phyloP scores from a whole-genome alignment of 2,888 invertebrate species.

The Callyntrura guangdongensis region DNA sequence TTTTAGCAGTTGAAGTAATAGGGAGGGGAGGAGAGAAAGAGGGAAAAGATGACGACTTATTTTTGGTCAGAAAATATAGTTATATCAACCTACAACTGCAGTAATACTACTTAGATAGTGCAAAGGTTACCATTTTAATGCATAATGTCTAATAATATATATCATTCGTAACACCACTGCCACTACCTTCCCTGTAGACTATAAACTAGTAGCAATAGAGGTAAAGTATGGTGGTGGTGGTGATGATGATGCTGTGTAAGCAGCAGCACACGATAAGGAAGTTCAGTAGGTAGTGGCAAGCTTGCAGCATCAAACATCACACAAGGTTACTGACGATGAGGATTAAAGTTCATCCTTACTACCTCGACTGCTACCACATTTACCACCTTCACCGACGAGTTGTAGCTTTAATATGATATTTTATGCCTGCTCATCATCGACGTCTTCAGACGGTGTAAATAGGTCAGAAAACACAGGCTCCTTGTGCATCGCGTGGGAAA shows the following conservation, averaged over 20 bases:
- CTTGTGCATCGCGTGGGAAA: slow-evolving; percentile 73
- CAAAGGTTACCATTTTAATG: slow-evolving; percentile 58
- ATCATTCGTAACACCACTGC: slow-evolving; percentile 43
- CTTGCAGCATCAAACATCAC: slow-evolving; percentile 30
- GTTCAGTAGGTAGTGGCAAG: slow-evolving; percentile 38
- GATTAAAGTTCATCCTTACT: slow-evolving; percentile 69
- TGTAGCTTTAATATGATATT: slow-evolving; percentile 38
- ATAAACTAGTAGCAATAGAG: background rate
- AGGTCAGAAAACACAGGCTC: slow-evolving; percentile 66
- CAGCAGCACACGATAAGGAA: slow-evolving; percentile 68
- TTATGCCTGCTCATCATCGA: slow-evolving; percentile 60
- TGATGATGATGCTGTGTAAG: background rate
- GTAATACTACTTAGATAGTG: slow-evolving; percentile 40
- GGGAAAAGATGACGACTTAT: background rate
- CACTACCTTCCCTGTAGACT: background rate
- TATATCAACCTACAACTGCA: background rate
- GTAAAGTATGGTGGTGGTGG: background rate
- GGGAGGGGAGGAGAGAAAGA: too few relatives aligned
- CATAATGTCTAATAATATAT: slow-evolving; percentile 5
- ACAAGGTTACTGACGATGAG: slow-evolving; percentile 49
- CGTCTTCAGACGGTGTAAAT: slow-evolving; percentile 61
- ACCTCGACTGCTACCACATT: slow-evolving; percentile 31
- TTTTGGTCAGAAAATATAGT: background rate
- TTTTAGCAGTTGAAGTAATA: background rate
- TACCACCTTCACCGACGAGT: slow-evolving; percentile 45